Evolutionary conservation across 2,113 vertebrate genomes (phyloP).

Genomic region (Atherinomorus stipes): DNA sequence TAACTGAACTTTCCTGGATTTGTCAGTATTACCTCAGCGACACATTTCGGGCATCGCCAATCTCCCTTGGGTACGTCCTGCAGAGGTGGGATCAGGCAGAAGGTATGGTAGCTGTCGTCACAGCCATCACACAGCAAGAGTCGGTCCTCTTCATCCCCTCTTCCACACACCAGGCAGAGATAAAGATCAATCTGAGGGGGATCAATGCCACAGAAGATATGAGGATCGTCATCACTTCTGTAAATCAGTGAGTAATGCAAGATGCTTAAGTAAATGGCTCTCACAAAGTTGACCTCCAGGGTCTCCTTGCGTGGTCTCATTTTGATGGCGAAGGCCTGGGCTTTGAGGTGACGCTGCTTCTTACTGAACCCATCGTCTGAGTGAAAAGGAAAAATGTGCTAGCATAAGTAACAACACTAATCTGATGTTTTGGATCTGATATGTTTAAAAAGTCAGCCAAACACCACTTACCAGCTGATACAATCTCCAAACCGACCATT

Average conservation of each 20-base stretch:
- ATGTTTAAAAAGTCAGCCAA: not conserved
- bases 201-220: not conserved
- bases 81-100: conserved; percentile 95
- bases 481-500: conserved; percentile 90
- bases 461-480: conserved; percentile 79
- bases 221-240: not conserved
- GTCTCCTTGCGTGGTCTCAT: conserved; percentile 97
- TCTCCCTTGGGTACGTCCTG: conserved; percentile 97
- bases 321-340: conserved; percentile 95
- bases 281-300: conserved; percentile 96
- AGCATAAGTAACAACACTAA: not conserved
- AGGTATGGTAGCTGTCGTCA: conserved; percentile 98
- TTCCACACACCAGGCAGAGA: conserved; percentile 95
- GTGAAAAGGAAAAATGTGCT: not conserved
- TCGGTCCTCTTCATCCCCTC: conserved; percentile 95
- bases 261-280: conserved; percentile 59
- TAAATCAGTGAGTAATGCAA: not conserved
- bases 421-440: too few relatives aligned
- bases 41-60: conserved; percentile 97
- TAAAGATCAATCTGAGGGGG: conserved; percentile 92
- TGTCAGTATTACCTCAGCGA: conserved; percentile 90
- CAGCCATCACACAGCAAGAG: conserved; percentile 96
- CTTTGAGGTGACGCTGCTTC: conserved; percentile 87
- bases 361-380: conserved; percentile 82
- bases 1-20: not conserved